phyloP scores from a whole-genome alignment of 2,113 vertebrate species.

The Podarcis raffonei region DNA sequence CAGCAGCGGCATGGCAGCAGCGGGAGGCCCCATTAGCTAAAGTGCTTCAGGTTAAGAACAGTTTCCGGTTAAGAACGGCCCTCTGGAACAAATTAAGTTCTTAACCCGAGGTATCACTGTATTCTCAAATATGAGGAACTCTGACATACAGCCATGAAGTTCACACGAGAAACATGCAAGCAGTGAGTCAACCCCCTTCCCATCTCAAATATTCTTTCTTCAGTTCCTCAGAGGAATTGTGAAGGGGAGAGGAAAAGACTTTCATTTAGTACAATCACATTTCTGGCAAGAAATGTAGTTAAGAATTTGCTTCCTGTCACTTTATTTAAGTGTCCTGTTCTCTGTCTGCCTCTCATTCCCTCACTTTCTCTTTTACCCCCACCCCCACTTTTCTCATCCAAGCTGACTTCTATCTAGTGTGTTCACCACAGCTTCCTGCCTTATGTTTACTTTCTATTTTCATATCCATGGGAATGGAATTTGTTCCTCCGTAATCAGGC shows the following conservation, averaged over 20 bases:
- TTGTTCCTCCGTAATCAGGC: constrained; percentile 30
- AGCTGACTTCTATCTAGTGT: constrained; percentile 54
- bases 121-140: background rate
- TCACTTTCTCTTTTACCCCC: constrained; percentile 58
- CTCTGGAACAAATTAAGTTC: no score
- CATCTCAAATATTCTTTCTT: constrained; percentile 62
- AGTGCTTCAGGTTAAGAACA: no score
- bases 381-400: constrained; percentile 42
- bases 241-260: constrained; percentile 29
- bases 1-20: no score
- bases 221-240: constrained; percentile 43
- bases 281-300: constrained; percentile 73
- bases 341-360: constrained; percentile 39
- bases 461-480: constrained; percentile 80
- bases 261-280: constrained; percentile 70
- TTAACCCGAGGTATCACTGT: no score
- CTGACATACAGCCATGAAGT: constrained; percentile 37
- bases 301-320: constrained; percentile 81
- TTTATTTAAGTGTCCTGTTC: constrained; percentile 75
- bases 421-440: constrained; percentile 69
- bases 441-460: constrained; percentile 78
- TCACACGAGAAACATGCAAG: constrained; percentile 66
- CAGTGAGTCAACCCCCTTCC: constrained; percentile 61
- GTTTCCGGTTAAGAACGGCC: no score
- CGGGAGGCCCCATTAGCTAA: no score